Evolutionary conservation across 2,888 invertebrate species (phyloP).

Genomic region (Zeuzera pyrina): DNA sequence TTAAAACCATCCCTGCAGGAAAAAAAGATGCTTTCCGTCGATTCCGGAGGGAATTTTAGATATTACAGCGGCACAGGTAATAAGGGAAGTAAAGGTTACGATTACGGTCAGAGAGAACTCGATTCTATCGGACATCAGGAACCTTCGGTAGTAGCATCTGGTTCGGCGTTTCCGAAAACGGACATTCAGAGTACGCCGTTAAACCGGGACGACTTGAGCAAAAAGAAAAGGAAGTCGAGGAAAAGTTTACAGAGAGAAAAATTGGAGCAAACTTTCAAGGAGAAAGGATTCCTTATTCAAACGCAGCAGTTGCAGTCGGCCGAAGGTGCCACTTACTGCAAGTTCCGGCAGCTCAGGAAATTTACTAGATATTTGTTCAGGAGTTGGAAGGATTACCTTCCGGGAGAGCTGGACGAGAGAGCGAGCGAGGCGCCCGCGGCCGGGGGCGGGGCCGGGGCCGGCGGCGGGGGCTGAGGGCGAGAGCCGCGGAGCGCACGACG

Average conservation of each 20-base stretch:
- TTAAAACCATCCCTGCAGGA: slow-evolving; percentile 91
- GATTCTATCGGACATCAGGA: slow-evolving; percentile 67
- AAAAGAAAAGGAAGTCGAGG: slow-evolving; percentile 81
- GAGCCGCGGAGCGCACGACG: too few species aligned
- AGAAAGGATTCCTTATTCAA: slow-evolving; percentile 93
- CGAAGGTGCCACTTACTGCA: slow-evolving; percentile 94
- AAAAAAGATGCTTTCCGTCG: slow-evolving; percentile 93
- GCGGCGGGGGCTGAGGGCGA: slow-evolving; percentile 45
- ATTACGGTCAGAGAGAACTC: slow-evolving; percentile 80
- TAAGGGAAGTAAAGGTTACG: slow-evolving; percentile 86
- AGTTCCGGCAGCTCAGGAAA: slow-evolving; percentile 90
- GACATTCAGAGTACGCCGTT: slow-evolving; percentile 19
- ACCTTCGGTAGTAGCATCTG: slow-evolving; percentile 24
- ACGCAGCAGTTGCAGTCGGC: slow-evolving; percentile 94
- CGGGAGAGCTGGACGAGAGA: slow-evolving; percentile 77
- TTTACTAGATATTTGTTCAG: slow-evolving; percentile 92
- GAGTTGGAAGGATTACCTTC: slow-evolving; percentile 94
- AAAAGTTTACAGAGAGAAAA: slow-evolving; percentile 90
- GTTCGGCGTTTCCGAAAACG: slow-evolving; percentile 24
- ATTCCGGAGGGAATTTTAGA: slow-evolving; percentile 89
- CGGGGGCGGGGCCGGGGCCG: slow-evolving; percentile 21
- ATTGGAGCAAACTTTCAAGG: slow-evolving; percentile 92
- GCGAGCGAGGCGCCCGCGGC: slow-evolving; percentile 13
- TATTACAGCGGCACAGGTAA: slow-evolving; percentile 91
- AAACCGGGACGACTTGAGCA: slow-evolving; percentile 52